Percentiles rank a stretch among this genome's conserved stretches.
Evolutionary conservation across 2,113 vertebrate species (phyloP).

Genomic region (Callipepla californica): DNA sequence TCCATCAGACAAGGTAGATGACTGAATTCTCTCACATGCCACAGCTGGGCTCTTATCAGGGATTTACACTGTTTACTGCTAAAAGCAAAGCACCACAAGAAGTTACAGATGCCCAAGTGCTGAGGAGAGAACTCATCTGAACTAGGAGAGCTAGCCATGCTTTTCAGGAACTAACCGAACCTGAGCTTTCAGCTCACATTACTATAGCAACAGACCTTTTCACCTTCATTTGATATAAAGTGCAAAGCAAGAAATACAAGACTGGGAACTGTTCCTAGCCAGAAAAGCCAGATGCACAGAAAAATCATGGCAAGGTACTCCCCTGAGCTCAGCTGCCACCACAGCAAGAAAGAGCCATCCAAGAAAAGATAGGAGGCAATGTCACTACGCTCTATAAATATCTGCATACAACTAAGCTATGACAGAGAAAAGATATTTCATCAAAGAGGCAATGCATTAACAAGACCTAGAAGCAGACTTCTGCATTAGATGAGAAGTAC

Average conservation of each 20-base stretch:
- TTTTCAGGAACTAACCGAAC: slow-evolving; percentile 41
- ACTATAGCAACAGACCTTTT: slow-evolving; percentile 38
- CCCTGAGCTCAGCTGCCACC: slow-evolving; percentile 23
- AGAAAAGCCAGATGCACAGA: slow-evolving; percentile 20
- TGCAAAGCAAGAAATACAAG: neutral
- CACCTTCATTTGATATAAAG: slow-evolving; percentile 21
- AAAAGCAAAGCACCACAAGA: accelerated
- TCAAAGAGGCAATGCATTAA: slow-evolving; percentile 10
- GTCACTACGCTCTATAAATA: slow-evolving; percentile 55
- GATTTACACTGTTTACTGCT: neutral
- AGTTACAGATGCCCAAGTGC: neutral
- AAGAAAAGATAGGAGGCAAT: slow-evolving; percentile 45
- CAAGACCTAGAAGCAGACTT: neutral
- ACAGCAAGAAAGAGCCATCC: neutral
- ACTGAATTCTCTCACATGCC: neutral
- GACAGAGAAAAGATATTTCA: slow-evolving; percentile 9
- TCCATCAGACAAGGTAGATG: neutral
- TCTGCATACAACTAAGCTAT: neutral
- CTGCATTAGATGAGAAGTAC: neutral
- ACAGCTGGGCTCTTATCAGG: neutral
- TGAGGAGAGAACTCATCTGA: neutral
- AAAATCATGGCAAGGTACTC: neutral
- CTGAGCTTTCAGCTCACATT: neutral
- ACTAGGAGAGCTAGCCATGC: neutral
- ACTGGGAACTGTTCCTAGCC: neutral